Evolutionary conservation across 2,113 vertebrate species (phyloP).

Genomic region (Podilymbus podiceps): DNA sequence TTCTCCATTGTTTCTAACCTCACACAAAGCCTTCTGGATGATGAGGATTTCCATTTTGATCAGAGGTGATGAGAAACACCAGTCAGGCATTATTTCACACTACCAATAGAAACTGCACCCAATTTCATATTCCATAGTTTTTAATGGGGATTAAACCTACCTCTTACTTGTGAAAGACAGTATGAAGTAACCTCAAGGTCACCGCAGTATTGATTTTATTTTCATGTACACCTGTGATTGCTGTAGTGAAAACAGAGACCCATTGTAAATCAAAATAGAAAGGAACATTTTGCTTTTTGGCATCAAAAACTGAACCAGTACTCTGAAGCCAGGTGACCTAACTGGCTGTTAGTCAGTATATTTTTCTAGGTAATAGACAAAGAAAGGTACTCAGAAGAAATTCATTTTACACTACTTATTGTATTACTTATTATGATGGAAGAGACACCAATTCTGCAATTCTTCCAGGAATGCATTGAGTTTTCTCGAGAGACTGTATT

Average conservation of each 20-base stretch:
- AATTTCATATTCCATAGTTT: background rate
- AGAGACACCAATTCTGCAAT: background rate
- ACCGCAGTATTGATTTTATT: background rate
- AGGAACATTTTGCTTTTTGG: background rate
- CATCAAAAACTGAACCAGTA: background rate
- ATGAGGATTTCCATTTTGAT: background rate
- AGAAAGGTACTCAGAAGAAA: background rate
- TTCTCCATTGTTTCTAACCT: background rate
- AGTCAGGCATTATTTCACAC: background rate
- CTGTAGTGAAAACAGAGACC: background rate
- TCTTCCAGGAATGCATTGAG: background rate
- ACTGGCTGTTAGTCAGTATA: background rate
- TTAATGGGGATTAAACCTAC: background rate
- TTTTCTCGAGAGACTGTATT: background rate
- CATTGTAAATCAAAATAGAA: background rate
- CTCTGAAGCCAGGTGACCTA: background rate
- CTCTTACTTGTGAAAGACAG: background rate
- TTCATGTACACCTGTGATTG: accelerated
- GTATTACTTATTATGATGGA: background rate
- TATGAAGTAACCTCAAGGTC: background rate
- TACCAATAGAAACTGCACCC: too few relatives aligned
- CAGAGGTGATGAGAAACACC: background rate
- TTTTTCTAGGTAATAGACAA: background rate
- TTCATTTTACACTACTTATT: background rate
- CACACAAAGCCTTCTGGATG: background rate